Evolutionary conservation across 2,888 invertebrate species (phyloP).

Genomic region (Drosophila histrio): DNA sequence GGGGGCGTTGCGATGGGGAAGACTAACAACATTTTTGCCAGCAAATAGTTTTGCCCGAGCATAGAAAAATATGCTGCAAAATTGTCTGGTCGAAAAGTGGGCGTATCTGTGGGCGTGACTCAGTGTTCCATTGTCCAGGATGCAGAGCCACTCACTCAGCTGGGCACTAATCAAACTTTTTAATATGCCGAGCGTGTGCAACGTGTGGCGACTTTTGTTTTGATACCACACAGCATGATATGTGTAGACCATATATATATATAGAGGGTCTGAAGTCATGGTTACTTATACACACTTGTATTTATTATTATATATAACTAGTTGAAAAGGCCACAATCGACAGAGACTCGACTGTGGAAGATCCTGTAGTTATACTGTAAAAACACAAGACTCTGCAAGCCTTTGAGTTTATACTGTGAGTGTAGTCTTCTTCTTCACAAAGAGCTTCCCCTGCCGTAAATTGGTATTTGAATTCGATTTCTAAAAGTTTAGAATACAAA

Average conservation of each 20-base stretch:
- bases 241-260: not conserved
- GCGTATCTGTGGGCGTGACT: conserved; percentile 9
- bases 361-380: too few species aligned
- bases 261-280: not conserved
- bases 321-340: too few species aligned
- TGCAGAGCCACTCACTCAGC: conserved; percentile 34
- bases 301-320: not conserved
- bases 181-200: conserved; percentile 68
- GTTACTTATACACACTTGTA: not conserved
- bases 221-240: conserved; percentile 41
- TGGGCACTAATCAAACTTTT: conserved; percentile 75
- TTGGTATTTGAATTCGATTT: too few species aligned
- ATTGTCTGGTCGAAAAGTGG: conserved; percentile 13
- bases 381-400: too few species aligned
- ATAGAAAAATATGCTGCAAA: conserved; percentile 16
- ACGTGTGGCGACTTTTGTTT: conserved; percentile 73
- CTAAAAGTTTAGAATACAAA: too few species aligned
- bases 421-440: too few species aligned
- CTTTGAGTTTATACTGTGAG: too few species aligned
- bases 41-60: conserved; percentile 56
- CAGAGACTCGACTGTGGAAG: too few species aligned
- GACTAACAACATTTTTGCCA: conserved; percentile 47
- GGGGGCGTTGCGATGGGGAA: not conserved
- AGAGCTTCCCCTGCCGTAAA: too few species aligned
- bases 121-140: conserved; percentile 30